Evolutionary conservation across 37 sponge, comb jelly and placozoan species (phyloP).

Genomic region (Beroe forskalii): DNA sequence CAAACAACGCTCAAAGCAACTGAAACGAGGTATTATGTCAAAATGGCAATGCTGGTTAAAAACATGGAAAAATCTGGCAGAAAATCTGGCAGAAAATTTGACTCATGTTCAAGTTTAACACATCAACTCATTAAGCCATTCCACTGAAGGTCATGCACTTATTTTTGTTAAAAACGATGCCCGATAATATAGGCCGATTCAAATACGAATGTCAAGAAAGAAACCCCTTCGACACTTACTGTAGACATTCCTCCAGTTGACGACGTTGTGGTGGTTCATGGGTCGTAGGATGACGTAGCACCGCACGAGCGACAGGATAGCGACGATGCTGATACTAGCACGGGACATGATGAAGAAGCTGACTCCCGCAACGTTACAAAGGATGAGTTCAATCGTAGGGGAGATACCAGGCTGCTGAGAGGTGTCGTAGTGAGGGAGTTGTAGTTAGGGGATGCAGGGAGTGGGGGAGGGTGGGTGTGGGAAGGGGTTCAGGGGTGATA

Average conservation of each 20-base stretch:
- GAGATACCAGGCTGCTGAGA: conserved; percentile 51
- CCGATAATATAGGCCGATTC: too few species aligned
- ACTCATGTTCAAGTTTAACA: too few species aligned
- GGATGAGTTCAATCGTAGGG: conserved; percentile 3
- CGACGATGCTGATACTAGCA: conserved; percentile 62
- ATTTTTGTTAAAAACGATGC: too few species aligned
- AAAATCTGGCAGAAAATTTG: too few species aligned
- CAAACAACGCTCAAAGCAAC: conserved; percentile 27
- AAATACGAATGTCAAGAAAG: too few species aligned
- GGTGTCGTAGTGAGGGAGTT: too few species aligned
- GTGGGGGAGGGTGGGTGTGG: neutral
- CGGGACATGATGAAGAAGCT: conserved; percentile 62
- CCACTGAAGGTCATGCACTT: too few species aligned
- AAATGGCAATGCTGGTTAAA: too few species aligned
- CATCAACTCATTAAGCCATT: too few species aligned
- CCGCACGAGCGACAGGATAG: conserved; percentile 51
- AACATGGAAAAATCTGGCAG: too few species aligned
- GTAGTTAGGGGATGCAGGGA: neutral
- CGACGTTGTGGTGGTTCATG: conserved; percentile 57
- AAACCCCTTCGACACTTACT: too few species aligned
- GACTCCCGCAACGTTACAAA: conserved; percentile 59
- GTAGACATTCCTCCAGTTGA: conserved; percentile 58
- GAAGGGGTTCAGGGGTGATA: too few species aligned
- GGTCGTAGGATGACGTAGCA: conserved; percentile 64
- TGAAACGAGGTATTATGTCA: neutral